phyloP scores from a whole-genome alignment of 1,140 invertebrate species.

The Ceratoteleas bidentatus region DNA sequence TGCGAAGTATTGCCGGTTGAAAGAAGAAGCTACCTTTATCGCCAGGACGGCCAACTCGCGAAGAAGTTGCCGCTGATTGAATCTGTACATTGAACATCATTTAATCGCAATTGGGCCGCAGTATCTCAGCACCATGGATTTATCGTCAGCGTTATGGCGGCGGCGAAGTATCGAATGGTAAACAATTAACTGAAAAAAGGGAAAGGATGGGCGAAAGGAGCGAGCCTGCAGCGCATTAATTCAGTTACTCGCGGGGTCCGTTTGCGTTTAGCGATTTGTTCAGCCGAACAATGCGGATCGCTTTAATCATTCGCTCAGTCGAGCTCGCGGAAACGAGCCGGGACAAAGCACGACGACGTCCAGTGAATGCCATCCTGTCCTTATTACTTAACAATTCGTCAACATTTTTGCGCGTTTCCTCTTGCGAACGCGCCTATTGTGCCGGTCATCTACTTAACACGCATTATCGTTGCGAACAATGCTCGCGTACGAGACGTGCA shows the following conservation, averaged over 20 bases:
- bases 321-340: too few relatives aligned
- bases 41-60: conserved; percentile 7
- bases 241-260: too few relatives aligned
- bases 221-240: too few relatives aligned
- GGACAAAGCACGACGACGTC: too few relatives aligned
- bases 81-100: conserved; percentile 47
- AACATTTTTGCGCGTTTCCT: conserved; percentile 28
- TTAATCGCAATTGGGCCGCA: conserved; percentile 23
- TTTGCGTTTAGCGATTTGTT: too few relatives aligned
- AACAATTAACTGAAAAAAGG: conserved; percentile 24
- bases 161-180: conserved; percentile 2
- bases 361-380: conserved; percentile 9
- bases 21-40: conserved; percentile 30
- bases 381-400: conserved; percentile 26
- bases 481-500: conserved; percentile 29
- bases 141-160: conserved; percentile 17
- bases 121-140: conserved; percentile 26
- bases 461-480: conserved; percentile 37
- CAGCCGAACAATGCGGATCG: background rate
- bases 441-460: conserved; percentile 39
- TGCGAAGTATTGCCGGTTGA: conserved; percentile 20
- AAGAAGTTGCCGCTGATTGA: conserved; percentile 37
- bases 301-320: too few relatives aligned
- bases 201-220: background rate
- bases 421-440: conserved; percentile 21